A percentile compares a stretch with the other conserved stretches of the same genome.
phyloP scores from a whole-genome alignment of 2,113 vertebrate species.

The Ondatra zibethicus region DNA sequence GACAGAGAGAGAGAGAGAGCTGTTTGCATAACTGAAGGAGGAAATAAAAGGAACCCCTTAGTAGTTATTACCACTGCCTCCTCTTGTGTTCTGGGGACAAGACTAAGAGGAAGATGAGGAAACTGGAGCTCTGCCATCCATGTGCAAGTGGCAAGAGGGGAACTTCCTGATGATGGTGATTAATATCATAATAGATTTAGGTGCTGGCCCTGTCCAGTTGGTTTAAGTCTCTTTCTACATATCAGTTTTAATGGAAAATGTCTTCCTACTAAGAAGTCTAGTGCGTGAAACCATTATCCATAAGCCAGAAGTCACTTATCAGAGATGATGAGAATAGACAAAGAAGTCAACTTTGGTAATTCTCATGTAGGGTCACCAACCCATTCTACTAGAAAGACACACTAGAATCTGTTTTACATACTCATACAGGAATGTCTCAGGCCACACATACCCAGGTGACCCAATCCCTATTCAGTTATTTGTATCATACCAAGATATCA shows the following conservation, averaged over 20 bases:
- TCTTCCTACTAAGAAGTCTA: not conserved
- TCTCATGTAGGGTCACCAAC: not conserved
- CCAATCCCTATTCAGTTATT: not conserved
- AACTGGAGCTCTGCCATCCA: not conserved
- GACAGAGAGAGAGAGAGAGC: not conserved
- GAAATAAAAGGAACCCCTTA: not conserved
- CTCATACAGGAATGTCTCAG: not conserved
- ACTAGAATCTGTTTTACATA: not conserved
- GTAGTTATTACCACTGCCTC: not conserved
- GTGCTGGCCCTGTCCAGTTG: not conserved
- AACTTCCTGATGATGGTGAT: not conserved
- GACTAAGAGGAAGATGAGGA: not conserved
- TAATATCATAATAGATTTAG: not conserved
- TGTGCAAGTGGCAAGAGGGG: not conserved
- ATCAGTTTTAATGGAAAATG: slow-evolving; percentile 39
- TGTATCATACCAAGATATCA: not conserved
- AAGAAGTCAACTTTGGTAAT: not conserved
- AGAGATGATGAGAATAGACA: not conserved
- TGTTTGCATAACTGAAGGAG: not conserved
- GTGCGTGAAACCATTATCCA: slow-evolving; percentile 3
- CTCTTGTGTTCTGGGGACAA: not conserved
- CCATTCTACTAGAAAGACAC: not conserved
- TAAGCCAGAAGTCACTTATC: not conserved
- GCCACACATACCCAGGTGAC: not conserved
- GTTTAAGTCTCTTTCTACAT: not conserved